Evolutionary conservation across 2,113 vertebrate species (phyloP), one percentile per base, ranked within the genome.

Genomic region (Silurus glanis): DNA sequence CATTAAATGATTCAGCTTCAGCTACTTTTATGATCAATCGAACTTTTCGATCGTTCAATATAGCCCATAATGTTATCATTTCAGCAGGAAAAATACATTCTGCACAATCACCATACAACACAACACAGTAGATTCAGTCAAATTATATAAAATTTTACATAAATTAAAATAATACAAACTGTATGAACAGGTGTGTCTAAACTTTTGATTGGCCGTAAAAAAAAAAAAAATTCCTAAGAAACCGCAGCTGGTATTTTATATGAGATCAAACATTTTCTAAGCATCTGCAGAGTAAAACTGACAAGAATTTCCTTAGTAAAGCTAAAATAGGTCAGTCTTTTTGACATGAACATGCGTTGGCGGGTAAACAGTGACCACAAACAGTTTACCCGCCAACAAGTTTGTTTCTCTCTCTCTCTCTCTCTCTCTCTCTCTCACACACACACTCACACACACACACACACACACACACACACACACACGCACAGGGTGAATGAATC

Each of bases 311-410:
- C 87, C 81, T 85, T 89, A 91, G 86, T 88, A 66, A 51, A 10
- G 83, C 74, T 79, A 83, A 90, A 89, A 87, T 87, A 88, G 90
- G 85, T 83, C 88, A 88, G 62, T 59, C 85, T 87, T 83, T 89
- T 89, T 47, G 88, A 87, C 58, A 47, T 47, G 47, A 89, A 61
- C 85, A 85, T 90, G 83, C 90, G 91, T 90, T 90, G 90, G 82
- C 25, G 66, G 86, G 88, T 69, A 71, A 58, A 62, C 53, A 64
- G 66, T 80, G 59, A 21, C 84, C 81, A 83, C 84, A 88, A 91
- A 90, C 89, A 90, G 13, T 5, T 37, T 37, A 37, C 37, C 37
- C 37, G 37, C 37, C 37, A 37, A 37, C 37, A 37, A 37, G 37
- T 37, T 37, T 37, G 3, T 37, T 2, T 37, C 37, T 37, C 37